Evolutionary conservation across 2,888 invertebrate species (phyloP).

Genomic region (Taenaris catops): DNA sequence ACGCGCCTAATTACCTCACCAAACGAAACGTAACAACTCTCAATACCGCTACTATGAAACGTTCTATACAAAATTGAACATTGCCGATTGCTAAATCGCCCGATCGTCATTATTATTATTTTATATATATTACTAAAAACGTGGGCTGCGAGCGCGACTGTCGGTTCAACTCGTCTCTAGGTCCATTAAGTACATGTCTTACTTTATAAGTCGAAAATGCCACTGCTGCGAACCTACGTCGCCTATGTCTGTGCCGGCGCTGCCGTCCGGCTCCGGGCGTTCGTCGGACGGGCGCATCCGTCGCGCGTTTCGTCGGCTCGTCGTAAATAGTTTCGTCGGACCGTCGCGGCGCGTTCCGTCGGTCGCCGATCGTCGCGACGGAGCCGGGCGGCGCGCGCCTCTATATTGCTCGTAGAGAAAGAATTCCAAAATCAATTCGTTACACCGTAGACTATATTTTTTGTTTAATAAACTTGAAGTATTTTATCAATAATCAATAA

Average conservation of each 20-base stretch:
- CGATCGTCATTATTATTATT: slow-evolving; percentile 41
- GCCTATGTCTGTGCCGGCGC: slow-evolving; percentile 44
- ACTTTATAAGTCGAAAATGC: slow-evolving; percentile 73
- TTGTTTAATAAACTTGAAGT: slow-evolving; percentile 78
- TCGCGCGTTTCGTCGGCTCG: no score
- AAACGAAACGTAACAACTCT: slow-evolving; percentile 73
- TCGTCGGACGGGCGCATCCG: no score
- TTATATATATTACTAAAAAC: slow-evolving; percentile 52
- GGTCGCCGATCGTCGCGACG: slow-evolving; percentile 12
- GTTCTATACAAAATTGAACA: slow-evolving; percentile 79
- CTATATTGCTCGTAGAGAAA: slow-evolving; percentile 71
- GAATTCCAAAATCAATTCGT: slow-evolving; percentile 74
- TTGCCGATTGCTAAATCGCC: slow-evolving; percentile 74
- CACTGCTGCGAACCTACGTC: slow-evolving; percentile 73
- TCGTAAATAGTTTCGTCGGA: no score
- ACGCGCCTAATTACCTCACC: slow-evolving; percentile 54
- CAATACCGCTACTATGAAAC: slow-evolving; percentile 76
- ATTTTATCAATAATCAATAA: slow-evolving; percentile 79
- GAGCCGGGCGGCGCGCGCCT: slow-evolving; percentile 24
- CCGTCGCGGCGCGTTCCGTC: slow-evolving; percentile 13
- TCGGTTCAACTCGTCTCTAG: slow-evolving; percentile 54
- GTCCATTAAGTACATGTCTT: slow-evolving; percentile 72
- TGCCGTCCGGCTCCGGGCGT: slow-evolving; percentile 24
- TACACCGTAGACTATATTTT: slow-evolving; percentile 76
- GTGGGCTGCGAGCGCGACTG: slow-evolving; percentile 62